Conservation (phyloP, 2,797 vertebrate species). For the Alectoris magna region DNA sequence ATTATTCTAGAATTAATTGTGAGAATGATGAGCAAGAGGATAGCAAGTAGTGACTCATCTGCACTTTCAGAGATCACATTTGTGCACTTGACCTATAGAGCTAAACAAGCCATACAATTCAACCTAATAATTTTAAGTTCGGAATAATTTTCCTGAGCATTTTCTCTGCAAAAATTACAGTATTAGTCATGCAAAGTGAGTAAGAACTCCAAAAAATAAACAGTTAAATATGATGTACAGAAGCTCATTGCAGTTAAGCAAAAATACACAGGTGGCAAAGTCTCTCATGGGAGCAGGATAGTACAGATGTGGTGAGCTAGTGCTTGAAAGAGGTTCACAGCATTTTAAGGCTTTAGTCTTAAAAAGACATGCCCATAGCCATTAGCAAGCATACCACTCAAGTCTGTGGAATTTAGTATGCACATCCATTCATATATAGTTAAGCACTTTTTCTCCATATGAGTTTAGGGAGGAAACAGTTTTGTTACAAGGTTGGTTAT, state of each 20-base stretch:
- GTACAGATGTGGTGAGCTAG: neutral
- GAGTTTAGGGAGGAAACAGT: neutral
- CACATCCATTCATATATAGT: neutral
- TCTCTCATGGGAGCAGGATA: neutral
- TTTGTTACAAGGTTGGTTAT: neutral
- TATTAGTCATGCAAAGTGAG: conserved; percentile 18
- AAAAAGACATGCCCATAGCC: neutral
- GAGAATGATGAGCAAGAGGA: neutral
- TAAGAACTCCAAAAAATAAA: neutral
- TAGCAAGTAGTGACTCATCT: conserved; percentile 10
- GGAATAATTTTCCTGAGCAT: neutral
- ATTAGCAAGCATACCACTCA: neutral
- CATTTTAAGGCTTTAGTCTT: neutral
- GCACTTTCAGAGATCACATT: neutral
- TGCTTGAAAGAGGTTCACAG: neutral
- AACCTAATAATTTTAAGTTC: neutral
- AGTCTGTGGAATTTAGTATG: neutral
- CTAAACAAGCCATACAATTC: neutral
- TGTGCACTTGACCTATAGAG: neutral
- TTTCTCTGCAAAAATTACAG: neutral
- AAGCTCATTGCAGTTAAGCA: neutral
- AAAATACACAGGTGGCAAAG: neutral
- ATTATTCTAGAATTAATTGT: neutral
- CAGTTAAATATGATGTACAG: neutral
- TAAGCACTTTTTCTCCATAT: neutral